Evolutionary conservation across 2,888 invertebrate genomes (phyloP).

Genomic region (Oscheius sp.): DNA sequence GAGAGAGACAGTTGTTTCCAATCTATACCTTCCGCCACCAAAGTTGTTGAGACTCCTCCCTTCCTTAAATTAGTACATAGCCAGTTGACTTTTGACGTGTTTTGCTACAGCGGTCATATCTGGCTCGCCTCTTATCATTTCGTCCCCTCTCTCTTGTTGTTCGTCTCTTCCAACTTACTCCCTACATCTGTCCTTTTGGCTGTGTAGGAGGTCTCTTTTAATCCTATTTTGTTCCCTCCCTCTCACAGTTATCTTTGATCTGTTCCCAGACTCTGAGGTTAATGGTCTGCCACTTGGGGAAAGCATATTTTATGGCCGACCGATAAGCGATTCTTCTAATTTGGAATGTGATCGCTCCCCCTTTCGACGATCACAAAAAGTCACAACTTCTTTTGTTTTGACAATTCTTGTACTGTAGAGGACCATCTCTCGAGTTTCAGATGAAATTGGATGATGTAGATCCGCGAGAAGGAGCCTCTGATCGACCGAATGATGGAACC

Average conservation of each 20-base stretch:
- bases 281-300: neutral
- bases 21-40: neutral
- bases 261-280: neutral
- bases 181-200: no score
- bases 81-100: no score
- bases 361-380: neutral
- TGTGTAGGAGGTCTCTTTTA: no score
- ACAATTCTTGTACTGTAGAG: neutral
- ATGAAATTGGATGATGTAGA: constrained; percentile 17
- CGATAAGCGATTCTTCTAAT: neutral
- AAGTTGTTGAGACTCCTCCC: neutral
- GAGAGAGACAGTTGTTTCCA: no score
- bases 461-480: constrained; percentile 22
- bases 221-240: neutral
- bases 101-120: no score
- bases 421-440: no score
- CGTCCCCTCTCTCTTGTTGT: neutral
- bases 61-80: neutral
- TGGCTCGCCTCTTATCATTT: neutral
- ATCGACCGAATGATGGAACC: constrained; percentile 7
- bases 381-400: neutral
- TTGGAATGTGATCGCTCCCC: neutral
- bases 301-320: neutral
- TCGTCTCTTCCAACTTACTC: neutral
- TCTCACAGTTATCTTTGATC: no score